Evolutionary conservation across 1,140 invertebrate genomes (phyloP), one percentile per base, ranked within the genome.

Genomic region (Penaeus vannamei): DNA sequence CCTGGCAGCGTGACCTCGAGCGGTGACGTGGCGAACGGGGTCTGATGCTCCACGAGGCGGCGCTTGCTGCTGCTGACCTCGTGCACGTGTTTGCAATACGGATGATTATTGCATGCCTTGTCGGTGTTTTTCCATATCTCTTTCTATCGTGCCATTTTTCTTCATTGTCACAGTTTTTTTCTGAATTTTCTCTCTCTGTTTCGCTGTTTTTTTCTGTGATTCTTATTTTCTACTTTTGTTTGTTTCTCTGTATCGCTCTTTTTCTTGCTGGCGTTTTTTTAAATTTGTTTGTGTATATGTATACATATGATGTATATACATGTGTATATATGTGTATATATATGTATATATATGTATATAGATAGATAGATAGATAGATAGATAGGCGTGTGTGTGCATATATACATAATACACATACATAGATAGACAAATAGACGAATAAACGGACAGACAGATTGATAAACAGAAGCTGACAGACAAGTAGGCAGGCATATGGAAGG

Each of bases 381-480:
- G 0, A 42, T 20, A 82, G 7, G 61, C 26, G 59, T 29, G 76
- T 46, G 76, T 4, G 59, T 46, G 76, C 66, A 85, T 23, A 85
- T 22, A 36, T 26, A 46, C 46, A 36, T 22, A 36, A 17, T 1
- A 61, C 22, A 59, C 42, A 82, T 26, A 59, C n/a, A 82, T 1
- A 26, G 8, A 22, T 10, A 61, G 5, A 82, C 23, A 60, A 20
- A 59, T 46, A 23, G 10, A 10, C 14, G 26, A 20, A 61, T 84
- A 69, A 7, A 84, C 66, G 66, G 32, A 84, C 66, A 84, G 32
- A 84, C 66, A 84, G 32, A 84, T 84, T 66, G 32, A 84, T 84
- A 84, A 32, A 84, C 66, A 84, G 32, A 69, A 22, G 22, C 5
- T 22, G 66, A 84, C n/a, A 66, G 32, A 66, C 3, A 84, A 60